Percentiles rank a stretch among this genome's conserved stretches.
phyloP scores from a whole-genome alignment of 2,888 invertebrate species.

The Eledone cirrhosa region DNA sequence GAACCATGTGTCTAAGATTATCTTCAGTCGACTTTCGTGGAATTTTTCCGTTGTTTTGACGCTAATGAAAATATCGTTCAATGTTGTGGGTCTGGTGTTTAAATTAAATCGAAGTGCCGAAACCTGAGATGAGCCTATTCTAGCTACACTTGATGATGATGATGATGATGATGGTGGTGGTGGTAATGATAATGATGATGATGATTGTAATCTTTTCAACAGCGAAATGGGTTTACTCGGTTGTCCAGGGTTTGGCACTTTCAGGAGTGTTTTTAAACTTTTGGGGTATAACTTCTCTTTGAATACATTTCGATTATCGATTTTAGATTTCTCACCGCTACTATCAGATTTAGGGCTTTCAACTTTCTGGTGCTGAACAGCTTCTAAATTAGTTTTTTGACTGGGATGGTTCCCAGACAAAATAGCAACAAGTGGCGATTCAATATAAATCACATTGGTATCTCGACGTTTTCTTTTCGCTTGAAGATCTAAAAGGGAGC shows the following conservation, averaged over 20 bases:
- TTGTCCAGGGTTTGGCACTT: too few species aligned
- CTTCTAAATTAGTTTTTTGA: too few species aligned
- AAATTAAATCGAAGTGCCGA: not conserved
- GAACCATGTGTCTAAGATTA: constrained; percentile 95
- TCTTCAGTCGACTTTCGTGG: constrained; percentile 83
- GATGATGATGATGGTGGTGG: not conserved
- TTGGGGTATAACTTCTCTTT: too few species aligned
- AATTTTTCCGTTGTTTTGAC: constrained; percentile 93
- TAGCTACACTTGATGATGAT: not conserved
- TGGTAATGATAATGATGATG: not conserved
- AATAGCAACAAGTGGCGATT: too few species aligned
- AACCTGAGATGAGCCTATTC: not conserved
- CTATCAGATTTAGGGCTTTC: too few species aligned
- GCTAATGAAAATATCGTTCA: constrained; percentile 86
- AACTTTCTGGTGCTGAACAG: too few species aligned
- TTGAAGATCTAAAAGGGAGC: constrained; percentile 17
- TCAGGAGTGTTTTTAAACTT: too few species aligned
- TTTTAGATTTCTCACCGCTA: too few species aligned
- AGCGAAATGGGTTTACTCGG: too few species aligned
- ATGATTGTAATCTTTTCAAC: not conserved
- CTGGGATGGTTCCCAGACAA: too few species aligned
- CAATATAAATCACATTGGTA: not conserved
- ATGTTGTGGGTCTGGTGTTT: constrained; percentile 37
- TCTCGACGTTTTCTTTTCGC: not conserved
- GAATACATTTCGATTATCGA: too few species aligned